Percentiles rank a stretch among this genome's conserved stretches.
Conservation (phyloP, 2,113 vertebrate genomes). For the Poecilia latipinna region DNA sequence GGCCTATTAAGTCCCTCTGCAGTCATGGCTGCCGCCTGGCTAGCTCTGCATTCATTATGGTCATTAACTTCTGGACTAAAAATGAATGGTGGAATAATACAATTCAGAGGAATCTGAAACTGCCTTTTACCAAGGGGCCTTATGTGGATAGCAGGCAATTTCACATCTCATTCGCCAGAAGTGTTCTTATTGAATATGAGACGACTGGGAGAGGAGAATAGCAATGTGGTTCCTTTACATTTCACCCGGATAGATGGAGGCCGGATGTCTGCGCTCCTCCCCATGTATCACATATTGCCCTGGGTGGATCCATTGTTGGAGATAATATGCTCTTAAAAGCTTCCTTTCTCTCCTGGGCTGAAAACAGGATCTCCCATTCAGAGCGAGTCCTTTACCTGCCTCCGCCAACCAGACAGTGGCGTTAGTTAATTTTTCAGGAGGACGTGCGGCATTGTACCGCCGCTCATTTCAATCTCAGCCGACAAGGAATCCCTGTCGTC, state of each 20-base stretch:
- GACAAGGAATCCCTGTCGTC: conserved; percentile 16
- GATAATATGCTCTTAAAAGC: conserved; percentile 70
- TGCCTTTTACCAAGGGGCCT: conserved; percentile 67
- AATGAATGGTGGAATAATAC: conserved; percentile 74
- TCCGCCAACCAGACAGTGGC: conserved; percentile 41
- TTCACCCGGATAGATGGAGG: conserved; percentile 49
- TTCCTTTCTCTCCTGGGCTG: conserved; percentile 40
- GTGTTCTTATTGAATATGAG: conserved; percentile 75
- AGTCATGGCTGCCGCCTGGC: conserved; percentile 60
- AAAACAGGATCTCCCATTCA: conserved; percentile 63
- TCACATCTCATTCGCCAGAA: conserved; percentile 77
- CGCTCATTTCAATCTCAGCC: conserved; percentile 28
- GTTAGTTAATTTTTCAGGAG: conserved; percentile 57
- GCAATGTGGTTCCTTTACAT: conserved; percentile 62
- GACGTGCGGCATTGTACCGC: conserved; percentile 39
- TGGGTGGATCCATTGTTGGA: conserved; percentile 58
- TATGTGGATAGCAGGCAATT: conserved; percentile 73
- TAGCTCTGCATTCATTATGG: conserved; percentile 71
- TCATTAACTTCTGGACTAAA: conserved; percentile 68
- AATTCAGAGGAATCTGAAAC: conserved; percentile 70
- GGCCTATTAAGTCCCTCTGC: conserved; percentile 55
- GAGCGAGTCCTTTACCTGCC: conserved; percentile 47
- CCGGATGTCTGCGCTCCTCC: conserved; percentile 43
- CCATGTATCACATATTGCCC: conserved; percentile 48
- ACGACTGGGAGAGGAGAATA: conserved; percentile 56